A percentile compares a stretch with the other conserved stretches of the same genome.
These are phyloP conservation scores for Saiga tatarica DNA, from an alignment of 2,113 vertebrate species.

Conservation along the genomic window DNA sequence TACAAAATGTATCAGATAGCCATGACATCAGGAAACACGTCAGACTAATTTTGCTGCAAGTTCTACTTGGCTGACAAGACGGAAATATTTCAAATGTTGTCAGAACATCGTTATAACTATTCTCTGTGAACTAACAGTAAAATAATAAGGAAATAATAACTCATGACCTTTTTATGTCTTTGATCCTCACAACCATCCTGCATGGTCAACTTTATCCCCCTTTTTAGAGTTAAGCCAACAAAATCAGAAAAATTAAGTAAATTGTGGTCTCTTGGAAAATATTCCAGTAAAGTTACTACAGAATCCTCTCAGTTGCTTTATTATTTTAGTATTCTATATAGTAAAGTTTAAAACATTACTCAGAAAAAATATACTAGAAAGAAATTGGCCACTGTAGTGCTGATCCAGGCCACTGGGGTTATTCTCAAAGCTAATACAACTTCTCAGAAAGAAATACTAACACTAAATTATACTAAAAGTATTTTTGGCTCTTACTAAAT, in stretches of 20 bases:
- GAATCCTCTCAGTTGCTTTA: not conserved
- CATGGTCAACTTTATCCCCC: not conserved
- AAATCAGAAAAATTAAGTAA: conserved; percentile 7
- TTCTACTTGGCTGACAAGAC: not conserved
- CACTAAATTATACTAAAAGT: conserved; percentile 59
- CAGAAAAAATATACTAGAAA: not conserved
- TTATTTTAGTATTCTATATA: not conserved
- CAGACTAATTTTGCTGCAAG: not conserved
- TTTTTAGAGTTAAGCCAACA: not conserved
- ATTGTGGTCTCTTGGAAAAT: not conserved
- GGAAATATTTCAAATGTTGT: not conserved
- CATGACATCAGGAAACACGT: not conserved
- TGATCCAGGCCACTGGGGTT: not conserved
- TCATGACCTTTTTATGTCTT: not conserved
- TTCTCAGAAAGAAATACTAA: conserved; percentile 60
- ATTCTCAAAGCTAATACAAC: conserved; percentile 43
- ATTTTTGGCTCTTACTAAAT: conserved; percentile 67
- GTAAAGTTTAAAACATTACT: conserved; percentile 19
- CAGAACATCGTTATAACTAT: not conserved
- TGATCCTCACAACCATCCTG: not conserved
- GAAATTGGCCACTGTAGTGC: not conserved
- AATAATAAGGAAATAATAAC: not conserved
- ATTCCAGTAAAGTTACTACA: not conserved
- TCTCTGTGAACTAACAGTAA: not conserved
- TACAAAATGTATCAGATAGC: not conserved